Evolutionary conservation across 2,797 vertebrate species (phyloP), one percentile per base, ranked within the genome.

Genomic region (Siniperca scherzeri): DNA sequence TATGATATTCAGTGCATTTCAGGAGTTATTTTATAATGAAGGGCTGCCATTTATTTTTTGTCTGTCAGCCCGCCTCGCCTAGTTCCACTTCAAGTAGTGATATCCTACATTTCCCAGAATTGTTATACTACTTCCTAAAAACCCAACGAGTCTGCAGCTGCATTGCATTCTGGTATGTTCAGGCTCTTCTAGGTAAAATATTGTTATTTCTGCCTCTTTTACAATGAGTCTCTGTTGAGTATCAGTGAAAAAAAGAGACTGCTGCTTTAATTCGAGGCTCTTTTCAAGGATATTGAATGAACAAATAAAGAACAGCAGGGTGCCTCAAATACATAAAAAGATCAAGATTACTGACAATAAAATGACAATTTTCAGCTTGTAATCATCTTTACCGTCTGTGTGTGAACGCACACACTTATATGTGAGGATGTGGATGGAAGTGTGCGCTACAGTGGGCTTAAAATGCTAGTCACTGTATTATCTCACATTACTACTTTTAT

Each of bases 21-120:
- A 88, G 87, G 85, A 89, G 80, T 73, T 83, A 77, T 90, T 86
- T 90, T 69, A 89, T 87, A 92, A 89, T 83, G 84, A 90, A 88
- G 76, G 61, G 68, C 77, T 88, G 83, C 61, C 71, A 82, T 91
- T 88, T 91, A 79, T 84, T 73, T 50, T 68, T 57, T n/a, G 30
- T 38, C 74, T 81, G 81, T 77, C 88, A 87, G 57, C 55, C 60
- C 82, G 48, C 73, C 76, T 76, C 44, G 9, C 87, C 75, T 80
- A 19, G 65, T 68, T 76, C 42, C 68, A 83, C 82, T 82, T 80
- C 74, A 81, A 64, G 56, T 77, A 19, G 16, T 59, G 53, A 75
- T 75, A 78, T 70, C 70, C 74, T 71, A 57, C 52, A 78, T 86
- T 82, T 89, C 80, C 21, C n/a, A 56, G 1, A 77, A 78, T 11